Conservation (phyloP, 1,140 invertebrate genomes). For the Neodiprion lecontei region DNA sequence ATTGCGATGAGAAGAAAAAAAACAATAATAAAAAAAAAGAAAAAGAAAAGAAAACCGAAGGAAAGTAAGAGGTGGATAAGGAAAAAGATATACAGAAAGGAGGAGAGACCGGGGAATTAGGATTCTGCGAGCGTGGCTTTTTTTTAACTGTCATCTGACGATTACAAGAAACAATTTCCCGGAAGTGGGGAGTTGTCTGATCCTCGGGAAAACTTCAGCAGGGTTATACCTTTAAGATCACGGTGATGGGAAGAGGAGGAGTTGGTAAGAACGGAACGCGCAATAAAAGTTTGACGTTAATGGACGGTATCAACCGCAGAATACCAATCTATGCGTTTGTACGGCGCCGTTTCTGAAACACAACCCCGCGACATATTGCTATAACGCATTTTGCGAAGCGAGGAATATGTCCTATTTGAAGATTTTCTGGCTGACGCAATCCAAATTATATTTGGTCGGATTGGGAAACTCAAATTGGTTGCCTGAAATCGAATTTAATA, state of each 20-base stretch:
- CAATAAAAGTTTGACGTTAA: conserved; percentile 1
- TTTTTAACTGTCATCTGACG: background rate
- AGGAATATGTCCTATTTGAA: background rate
- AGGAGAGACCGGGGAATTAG: background rate
- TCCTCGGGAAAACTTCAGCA: background rate
- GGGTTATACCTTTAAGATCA: background rate
- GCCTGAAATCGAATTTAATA: no score
- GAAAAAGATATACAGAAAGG: no score
- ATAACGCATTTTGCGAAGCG: background rate
- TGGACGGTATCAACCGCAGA: background rate
- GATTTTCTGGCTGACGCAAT: no score
- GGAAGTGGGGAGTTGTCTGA: background rate
- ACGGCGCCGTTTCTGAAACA: background rate
- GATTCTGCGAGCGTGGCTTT: background rate
- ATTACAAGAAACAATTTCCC: background rate
- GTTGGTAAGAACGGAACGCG: background rate
- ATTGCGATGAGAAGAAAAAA: no score
- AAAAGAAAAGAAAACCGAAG: no score
- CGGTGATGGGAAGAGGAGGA: background rate
- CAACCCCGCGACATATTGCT: background rate
- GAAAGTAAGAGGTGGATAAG: no score
- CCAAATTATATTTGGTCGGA: no score
- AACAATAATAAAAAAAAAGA: no score
- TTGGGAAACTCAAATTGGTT: no score
- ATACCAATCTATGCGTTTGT: background rate